Percentiles rank a stretch among this genome's conserved stretches.
phyloP scores from a whole-genome alignment of 2,888 invertebrate species.

The Eilema caniola region DNA sequence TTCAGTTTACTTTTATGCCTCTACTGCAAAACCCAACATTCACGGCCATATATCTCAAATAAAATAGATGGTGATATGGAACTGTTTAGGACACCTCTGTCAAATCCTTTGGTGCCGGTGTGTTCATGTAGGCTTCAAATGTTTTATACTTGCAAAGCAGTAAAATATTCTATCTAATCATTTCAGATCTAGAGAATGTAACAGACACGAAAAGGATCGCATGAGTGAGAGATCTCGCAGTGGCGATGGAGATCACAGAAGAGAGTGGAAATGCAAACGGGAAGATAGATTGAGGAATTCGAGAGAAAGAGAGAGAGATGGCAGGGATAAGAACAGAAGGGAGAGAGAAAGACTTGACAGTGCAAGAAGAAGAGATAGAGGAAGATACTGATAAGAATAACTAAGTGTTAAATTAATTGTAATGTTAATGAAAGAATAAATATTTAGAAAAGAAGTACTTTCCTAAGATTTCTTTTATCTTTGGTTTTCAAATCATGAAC shows the following conservation, averaged over 20 bases:
- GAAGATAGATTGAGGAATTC: conserved; percentile 72
- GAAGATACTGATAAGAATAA: conserved; percentile 61
- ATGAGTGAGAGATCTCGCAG: conserved; percentile 69
- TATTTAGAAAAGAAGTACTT: conserved; percentile 20
- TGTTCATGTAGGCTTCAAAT: too few species aligned
- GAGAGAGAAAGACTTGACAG: conserved; percentile 73
- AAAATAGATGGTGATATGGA: too few species aligned
- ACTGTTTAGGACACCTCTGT: too few species aligned
- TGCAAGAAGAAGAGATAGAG: conserved; percentile 78
- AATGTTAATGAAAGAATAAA: conserved; percentile 35
- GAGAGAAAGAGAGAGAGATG: conserved; percentile 48
- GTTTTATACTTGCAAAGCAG: not conserved
- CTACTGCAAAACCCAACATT: too few species aligned
- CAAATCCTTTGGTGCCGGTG: too few species aligned
- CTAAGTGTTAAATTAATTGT: conserved; percentile 32
- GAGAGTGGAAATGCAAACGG: conserved; percentile 84
- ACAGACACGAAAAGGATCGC: conserved; percentile 79
- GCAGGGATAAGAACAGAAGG: conserved; percentile 75
- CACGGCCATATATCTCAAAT: too few species aligned
- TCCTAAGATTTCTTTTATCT: too few species aligned
- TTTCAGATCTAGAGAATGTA: conserved; percentile 79
- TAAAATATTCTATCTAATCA: conserved; percentile 19
- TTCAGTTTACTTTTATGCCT: too few species aligned
- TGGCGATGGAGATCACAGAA: conserved; percentile 82
- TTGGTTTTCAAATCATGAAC: too few species aligned